Percentiles rank a stretch among this genome's conserved stretches.
phyloP scores from a whole-genome alignment of 2,888 invertebrate genomes.

The Xiphydria camelus region DNA sequence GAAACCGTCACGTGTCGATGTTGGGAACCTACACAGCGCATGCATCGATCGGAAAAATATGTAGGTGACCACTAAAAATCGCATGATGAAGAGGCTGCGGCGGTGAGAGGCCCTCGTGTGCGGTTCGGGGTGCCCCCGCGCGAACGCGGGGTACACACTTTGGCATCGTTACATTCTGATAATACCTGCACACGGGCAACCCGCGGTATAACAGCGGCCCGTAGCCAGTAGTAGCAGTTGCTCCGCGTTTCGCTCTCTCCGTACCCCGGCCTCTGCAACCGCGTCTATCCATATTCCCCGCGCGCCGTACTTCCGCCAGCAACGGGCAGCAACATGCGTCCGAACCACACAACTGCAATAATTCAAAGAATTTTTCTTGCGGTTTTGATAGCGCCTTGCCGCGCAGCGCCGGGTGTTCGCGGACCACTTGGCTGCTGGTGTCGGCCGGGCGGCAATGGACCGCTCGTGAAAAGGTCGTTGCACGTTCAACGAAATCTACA shows the following conservation, averaged over 20 bases:
- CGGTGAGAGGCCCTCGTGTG: constrained; percentile 35
- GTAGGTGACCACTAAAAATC: constrained; percentile 32
- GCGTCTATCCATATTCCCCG: constrained; percentile 20
- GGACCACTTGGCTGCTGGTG: too few relatives aligned
- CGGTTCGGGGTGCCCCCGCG: constrained; percentile 37
- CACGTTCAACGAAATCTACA: too few relatives aligned
- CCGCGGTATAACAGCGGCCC: constrained; percentile 26
- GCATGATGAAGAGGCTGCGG: constrained; percentile 47
- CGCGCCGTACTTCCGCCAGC: constrained; percentile 10
- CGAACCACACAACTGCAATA: constrained; percentile 34
- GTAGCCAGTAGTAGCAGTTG: constrained; percentile 19
- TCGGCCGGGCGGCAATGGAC: too few relatives aligned
- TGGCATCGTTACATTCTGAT: constrained; percentile 49
- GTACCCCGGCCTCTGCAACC: constrained; percentile 28
- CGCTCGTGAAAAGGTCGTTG: too few relatives aligned
- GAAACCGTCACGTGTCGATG: too few relatives aligned
- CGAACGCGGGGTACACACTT: too few relatives aligned
- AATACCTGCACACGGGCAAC: too few relatives aligned
- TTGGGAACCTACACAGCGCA: too few relatives aligned
- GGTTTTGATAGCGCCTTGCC: constrained; percentile 42
- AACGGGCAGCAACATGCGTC: too few relatives aligned
- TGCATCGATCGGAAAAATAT: too few relatives aligned
- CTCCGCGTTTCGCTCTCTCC: too few relatives aligned
- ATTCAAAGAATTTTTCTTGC: constrained; percentile 54
- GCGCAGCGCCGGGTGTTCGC: constrained; percentile 46